Percentiles rank a stretch among this genome's conserved stretches.
Evolutionary conservation across 2,888 invertebrate species (phyloP).

Genomic region (Pandemis cinnamomeana): DNA sequence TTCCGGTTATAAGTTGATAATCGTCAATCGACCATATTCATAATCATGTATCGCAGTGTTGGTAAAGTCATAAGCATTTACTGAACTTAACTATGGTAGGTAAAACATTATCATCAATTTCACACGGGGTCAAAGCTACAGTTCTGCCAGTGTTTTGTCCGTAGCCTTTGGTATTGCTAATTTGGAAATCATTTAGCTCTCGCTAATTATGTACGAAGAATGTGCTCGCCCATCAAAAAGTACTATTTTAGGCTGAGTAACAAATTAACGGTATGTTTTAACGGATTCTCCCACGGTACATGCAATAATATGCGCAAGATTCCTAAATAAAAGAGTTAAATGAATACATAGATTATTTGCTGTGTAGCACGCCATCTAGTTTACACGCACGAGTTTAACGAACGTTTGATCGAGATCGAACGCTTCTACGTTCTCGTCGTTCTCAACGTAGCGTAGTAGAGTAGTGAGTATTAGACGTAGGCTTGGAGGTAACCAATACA

Average conservation of each 20-base stretch:
- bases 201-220: conserved; percentile 15
- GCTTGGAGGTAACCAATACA: not conserved
- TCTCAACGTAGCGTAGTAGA: not conserved
- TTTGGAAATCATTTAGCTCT: conserved; percentile 18
- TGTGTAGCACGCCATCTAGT: conserved; percentile 32
- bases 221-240: conserved; percentile 5
- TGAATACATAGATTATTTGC: not conserved
- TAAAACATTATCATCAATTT: conserved; percentile 1
- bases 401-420: not conserved
- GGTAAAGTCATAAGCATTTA: not conserved
- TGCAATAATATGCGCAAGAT: not conserved
- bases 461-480: not conserved
- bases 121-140: conserved; percentile 16
- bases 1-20: not conserved
- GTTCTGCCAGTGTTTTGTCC: not conserved
- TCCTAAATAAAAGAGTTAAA: not conserved
- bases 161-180: conserved; percentile 17
- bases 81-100: not conserved
- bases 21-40: no score
- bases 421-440: not conserved
- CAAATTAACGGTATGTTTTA: not conserved
- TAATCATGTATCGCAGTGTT: not conserved
- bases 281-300: not conserved
- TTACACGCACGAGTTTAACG: not conserved
- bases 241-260: not conserved